Evolutionary conservation across 2,888 invertebrate genomes (phyloP), one percentile per base, ranked within the genome.

Genomic region (Rhingia rostrata): DNA sequence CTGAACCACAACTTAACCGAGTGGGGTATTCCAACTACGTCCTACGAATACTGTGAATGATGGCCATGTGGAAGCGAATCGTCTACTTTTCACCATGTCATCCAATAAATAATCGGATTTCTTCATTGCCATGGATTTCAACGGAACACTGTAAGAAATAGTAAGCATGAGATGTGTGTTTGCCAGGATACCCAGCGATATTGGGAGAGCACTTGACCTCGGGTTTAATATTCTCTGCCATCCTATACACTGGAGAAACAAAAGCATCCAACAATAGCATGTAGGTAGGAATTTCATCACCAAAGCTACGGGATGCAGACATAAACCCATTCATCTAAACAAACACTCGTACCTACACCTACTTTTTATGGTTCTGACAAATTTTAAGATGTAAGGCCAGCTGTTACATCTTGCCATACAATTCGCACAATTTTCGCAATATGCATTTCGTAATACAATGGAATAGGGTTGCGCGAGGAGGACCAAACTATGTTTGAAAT

Each of bases 21-120:
- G 69, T 61, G 37, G 12, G 14, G 22, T 22, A 37, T n/a, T 58
- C 12, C 37, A 14, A 69, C 37, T 56, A 35, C 33, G 22, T 45
- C 60, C 69, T 70, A 56, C 64, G 22, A 22, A 72, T 70, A 70
- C 75, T 77, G 81, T 75, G 64, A 75, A 81, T 81, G 70, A 81
- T 75, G 63, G 75, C 63, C 63, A 75, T 75, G 64, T 70, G 69
- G 51, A 33, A 58, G 61, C 45, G 53, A 67, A 64, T 45, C 81
- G 45, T 61, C 75, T 70, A 63, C 70, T 64, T 77, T 82, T 77
- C 64, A 64, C 53, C 58, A 70, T 82, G 77, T 82, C 81, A 82
- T 82, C 81, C 77, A 82, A 82, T 82, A 82, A 82, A 77, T 77
- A 82, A 77, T 70, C 70, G 70, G 75, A 70, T 70, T 77, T 77